phyloP scores from a whole-genome alignment of 2,113 vertebrate species.

The Athene cunicularia region DNA sequence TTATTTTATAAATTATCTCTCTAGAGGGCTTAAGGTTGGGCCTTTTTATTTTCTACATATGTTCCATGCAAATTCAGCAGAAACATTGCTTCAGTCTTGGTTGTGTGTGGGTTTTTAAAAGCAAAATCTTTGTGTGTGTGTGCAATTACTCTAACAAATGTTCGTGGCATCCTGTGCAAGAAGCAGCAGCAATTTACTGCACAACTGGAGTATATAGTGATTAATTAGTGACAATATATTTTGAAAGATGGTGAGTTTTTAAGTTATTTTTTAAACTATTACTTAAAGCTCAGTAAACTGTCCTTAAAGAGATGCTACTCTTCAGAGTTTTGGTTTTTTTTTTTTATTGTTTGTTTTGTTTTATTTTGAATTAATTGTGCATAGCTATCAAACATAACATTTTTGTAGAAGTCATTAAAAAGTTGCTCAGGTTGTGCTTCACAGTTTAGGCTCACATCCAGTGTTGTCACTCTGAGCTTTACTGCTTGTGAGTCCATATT shows the following conservation, averaged over 20 bases:
- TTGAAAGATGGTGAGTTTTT: background rate
- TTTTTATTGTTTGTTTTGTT: background rate
- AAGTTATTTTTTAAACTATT: background rate
- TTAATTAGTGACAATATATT: background rate
- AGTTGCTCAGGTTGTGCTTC: accelerated
- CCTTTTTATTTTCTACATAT: background rate
- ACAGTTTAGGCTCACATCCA: background rate
- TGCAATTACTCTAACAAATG: background rate
- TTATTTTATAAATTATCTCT: constrained; percentile 29
- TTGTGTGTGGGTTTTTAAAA: background rate
- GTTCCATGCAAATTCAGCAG: background rate
- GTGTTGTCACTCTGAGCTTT: background rate
- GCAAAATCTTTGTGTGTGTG: background rate
- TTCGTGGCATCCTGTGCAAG: background rate
- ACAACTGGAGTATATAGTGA: background rate
- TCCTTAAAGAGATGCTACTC: background rate
- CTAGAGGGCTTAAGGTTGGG: background rate
- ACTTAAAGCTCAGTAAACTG: background rate
- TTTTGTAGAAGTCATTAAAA: background rate
- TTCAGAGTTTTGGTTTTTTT: no score
- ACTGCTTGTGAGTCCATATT: background rate
- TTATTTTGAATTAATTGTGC: background rate
- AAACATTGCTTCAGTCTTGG: background rate
- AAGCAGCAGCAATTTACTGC: background rate
- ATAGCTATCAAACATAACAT: background rate